A percentile compares a stretch with the other conserved stretches of the same genome.
phyloP scores from a whole-genome alignment of 64 coral and sea anemone genomes.

The Stichodactyla helianthus region DNA sequence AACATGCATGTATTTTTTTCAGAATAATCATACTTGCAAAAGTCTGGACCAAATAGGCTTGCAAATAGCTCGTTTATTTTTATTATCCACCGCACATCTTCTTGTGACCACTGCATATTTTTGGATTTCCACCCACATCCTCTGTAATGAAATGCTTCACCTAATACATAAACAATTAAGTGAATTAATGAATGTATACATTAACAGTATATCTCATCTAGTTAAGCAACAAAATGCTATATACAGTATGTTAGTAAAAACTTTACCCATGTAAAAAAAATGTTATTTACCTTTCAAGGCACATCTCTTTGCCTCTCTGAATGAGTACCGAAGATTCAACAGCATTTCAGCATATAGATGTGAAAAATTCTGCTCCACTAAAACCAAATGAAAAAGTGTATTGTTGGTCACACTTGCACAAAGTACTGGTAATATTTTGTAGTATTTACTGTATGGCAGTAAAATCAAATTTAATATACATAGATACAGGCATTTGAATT shows the following conservation, averaged over 20 bases:
- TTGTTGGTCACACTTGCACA: too few species aligned
- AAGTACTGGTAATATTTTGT: too few species aligned
- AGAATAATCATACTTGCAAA: slow-evolving; percentile 46
- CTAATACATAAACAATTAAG: background rate
- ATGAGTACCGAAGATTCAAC: slow-evolving; percentile 6
- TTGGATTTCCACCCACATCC: slow-evolving; percentile 49
- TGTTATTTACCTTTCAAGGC: too few species aligned
- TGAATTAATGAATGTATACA: background rate
- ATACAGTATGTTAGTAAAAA: too few species aligned
- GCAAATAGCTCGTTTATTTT: slow-evolving; percentile 29
- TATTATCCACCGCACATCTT: slow-evolving; percentile 19
- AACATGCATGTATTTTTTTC: slow-evolving; percentile 11
- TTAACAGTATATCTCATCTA: background rate
- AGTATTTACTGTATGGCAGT: too few species aligned
- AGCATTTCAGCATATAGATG: slow-evolving; percentile 26
- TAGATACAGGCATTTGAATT: too few species aligned
- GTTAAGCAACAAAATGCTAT: too few species aligned
- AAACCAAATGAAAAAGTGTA: background rate
- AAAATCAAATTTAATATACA: too few species aligned
- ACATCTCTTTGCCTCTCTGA: slow-evolving; percentile 16
- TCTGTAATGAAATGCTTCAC: slow-evolving; percentile 16
- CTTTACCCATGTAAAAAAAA: too few species aligned
- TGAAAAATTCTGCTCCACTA: slow-evolving; percentile 15
- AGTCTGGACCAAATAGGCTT: slow-evolving; percentile 42
- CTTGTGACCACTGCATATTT: slow-evolving; percentile 11